Conservation (phyloP, 2,797 vertebrate genomes). For the Sitta carolinensis region DNA sequence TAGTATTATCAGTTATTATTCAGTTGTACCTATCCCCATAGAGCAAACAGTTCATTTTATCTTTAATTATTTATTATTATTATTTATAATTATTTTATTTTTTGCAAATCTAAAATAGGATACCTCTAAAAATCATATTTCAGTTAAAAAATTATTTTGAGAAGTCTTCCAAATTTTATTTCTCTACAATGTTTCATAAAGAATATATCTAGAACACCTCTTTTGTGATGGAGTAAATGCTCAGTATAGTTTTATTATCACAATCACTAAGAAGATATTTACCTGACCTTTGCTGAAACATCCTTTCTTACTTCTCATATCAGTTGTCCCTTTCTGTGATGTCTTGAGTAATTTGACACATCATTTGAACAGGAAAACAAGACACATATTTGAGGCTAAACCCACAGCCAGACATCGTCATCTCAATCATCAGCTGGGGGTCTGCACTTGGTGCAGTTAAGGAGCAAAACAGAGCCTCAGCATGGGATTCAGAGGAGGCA, state of each 20-base stretch:
- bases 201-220: not conserved
- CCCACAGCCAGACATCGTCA: accelerated
- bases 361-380: not conserved
- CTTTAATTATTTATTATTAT: not conserved
- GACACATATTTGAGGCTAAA: not conserved
- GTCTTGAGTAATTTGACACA: not conserved
- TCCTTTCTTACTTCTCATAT: not conserved
- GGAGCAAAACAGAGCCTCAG: not conserved
- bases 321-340: not conserved
- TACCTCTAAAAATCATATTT: not conserved
- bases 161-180: not conserved
- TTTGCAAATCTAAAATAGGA: not conserved
- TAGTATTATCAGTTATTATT: not conserved
- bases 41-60: not conserved
- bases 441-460: not conserved
- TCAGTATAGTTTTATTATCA: not conserved
- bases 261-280: not conserved
- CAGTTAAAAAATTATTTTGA: not conserved
- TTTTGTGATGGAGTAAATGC: not conserved
- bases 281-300: not conserved
- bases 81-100: not conserved
- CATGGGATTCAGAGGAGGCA: not conserved
- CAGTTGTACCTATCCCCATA: not conserved
- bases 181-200: not conserved
- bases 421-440: not conserved